These are phyloP conservation scores for Hipposideros larvatus DNA, from an alignment of 2,797 vertebrate genomes.

Conservation along the genomic window DNA sequence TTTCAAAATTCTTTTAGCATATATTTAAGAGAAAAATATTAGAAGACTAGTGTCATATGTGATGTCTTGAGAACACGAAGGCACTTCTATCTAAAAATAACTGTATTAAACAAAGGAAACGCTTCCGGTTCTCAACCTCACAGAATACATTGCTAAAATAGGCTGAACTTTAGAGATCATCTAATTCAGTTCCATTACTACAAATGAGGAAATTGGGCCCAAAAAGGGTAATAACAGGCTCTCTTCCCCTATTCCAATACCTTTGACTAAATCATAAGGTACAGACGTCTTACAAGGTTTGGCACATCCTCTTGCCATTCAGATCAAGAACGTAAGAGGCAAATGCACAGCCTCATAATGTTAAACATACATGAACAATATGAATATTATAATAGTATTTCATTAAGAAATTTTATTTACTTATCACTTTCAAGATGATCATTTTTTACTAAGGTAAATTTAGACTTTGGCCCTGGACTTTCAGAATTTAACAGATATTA, in stretches of 20 bases:
- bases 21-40: neutral
- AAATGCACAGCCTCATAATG: neutral
- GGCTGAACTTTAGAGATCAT: neutral
- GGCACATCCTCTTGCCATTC: neutral
- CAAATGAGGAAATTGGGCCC: neutral
- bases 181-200: neutral
- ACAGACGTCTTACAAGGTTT: neutral
- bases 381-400: neutral
- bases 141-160: neutral
- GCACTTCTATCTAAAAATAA: slow-evolving; percentile 48
- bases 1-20: neutral
- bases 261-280: neutral
- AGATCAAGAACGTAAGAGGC: neutral
- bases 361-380: neutral
- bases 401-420: neutral
- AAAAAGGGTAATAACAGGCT: neutral
- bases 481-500: neutral
- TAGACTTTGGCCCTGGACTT: neutral
- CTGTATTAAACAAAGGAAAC: neutral
- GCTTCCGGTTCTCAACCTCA: neutral
- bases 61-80: neutral
- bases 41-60: neutral
- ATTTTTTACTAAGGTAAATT: neutral
- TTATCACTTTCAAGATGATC: neutral
- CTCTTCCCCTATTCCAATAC: neutral